Percentiles rank a stretch among this genome's conserved stretches.
Evolutionary conservation across 2,888 invertebrate genomes (phyloP).

Genomic region (Osedax frankpressi): DNA sequence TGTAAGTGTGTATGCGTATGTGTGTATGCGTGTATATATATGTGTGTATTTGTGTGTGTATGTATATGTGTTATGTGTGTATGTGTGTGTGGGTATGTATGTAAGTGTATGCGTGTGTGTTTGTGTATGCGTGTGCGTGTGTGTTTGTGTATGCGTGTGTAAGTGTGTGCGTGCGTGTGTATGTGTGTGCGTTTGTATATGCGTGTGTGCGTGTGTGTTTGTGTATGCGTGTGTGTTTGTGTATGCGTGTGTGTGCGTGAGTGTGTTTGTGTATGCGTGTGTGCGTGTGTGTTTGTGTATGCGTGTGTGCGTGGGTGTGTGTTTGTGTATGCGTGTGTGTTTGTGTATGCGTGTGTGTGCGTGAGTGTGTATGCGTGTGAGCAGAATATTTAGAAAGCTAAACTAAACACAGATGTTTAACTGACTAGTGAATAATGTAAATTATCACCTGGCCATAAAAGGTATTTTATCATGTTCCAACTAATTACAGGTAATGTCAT

Average conservation of each 20-base stretch:
- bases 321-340: not conserved
- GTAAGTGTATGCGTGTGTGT: not conserved
- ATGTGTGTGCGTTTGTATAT: not conserved
- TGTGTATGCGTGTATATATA: not conserved
- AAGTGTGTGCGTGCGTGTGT: not conserved
- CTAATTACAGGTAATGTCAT: too few relatives aligned
- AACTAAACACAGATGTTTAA: too few relatives aligned
- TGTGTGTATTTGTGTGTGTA: not conserved
- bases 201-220: not conserved
- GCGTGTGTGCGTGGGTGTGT: not conserved
- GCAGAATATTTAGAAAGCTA: too few relatives aligned
- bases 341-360: not conserved
- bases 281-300: not conserved
- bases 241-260: not conserved
- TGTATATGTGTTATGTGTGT: not conserved
- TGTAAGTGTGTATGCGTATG: not conserved
- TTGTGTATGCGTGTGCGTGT: not conserved
- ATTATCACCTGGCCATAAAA: too few relatives aligned
- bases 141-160: not conserved
- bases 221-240: not conserved
- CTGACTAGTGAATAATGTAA: too few relatives aligned
- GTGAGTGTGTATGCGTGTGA: not conserved
- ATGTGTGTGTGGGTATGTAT: not conserved
- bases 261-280: not conserved
- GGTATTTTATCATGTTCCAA: too few relatives aligned